phyloP scores from a whole-genome alignment of 2,113 vertebrate species.

The Cacatua alba region DNA sequence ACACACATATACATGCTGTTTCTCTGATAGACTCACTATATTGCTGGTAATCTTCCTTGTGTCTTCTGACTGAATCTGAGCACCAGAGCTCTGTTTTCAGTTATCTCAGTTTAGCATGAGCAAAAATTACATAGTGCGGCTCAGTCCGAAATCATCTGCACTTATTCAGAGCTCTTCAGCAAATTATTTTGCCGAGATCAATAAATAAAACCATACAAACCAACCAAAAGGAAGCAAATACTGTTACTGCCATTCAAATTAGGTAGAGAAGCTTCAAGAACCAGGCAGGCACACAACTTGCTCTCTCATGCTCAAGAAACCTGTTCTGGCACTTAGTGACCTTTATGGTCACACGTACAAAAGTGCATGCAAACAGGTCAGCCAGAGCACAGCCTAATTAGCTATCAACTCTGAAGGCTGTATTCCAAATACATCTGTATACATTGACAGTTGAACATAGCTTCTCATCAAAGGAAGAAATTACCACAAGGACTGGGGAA shows the following conservation, averaged over 20 bases:
- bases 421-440: neutral
- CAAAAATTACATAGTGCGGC: neutral
- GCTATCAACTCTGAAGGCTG: neutral
- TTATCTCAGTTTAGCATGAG: neutral
- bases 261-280: neutral
- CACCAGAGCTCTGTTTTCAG: neutral
- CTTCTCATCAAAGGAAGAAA: neutral
- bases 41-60: neutral
- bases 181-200: slow-evolving; percentile 4
- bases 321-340: neutral
- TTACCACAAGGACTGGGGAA: neutral
- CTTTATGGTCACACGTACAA: neutral
- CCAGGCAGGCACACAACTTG: neutral
- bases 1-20: neutral
- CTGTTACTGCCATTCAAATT: neutral
- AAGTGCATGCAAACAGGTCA: neutral
- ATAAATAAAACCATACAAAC: slow-evolving; percentile 29
- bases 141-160: neutral
- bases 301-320: neutral
- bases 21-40: neutral
- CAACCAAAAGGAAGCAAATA: neutral
- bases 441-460: neutral
- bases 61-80: neutral
- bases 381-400: neutral
- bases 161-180: neutral